These are phyloP conservation scores for Aspiorhynchus laticeps DNA, from an alignment of 2,113 vertebrate genomes.

Conservation along the genomic window DNA sequence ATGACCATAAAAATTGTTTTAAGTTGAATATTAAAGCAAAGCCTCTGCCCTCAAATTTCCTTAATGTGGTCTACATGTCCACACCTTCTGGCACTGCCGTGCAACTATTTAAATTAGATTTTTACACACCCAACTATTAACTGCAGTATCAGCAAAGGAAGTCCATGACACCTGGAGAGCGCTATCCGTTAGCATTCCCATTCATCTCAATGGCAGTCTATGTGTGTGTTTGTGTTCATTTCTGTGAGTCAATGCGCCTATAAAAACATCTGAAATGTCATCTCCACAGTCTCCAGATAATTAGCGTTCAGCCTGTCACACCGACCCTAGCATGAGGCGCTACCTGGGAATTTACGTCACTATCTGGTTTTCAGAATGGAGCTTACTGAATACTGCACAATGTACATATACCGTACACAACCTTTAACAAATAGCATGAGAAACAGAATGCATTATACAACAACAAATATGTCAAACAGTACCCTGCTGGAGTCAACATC, in stretches of 20 bases:
- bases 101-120: background rate
- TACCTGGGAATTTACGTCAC: background rate
- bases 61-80: background rate
- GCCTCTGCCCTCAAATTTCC: background rate
- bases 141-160: background rate
- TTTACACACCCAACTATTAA: background rate
- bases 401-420: background rate
- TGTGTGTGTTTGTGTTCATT: background rate
- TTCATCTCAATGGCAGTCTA: background rate
- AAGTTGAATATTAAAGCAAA: background rate
- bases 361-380: background rate
- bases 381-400: background rate
- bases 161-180: background rate
- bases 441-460: background rate
- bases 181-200: background rate
- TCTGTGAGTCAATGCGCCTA: background rate
- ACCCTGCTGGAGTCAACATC: background rate
- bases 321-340: background rate
- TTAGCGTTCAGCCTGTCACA: slow-evolving; percentile 1
- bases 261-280: slow-evolving; percentile 16
- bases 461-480: background rate
- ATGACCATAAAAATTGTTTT: too few relatives aligned
- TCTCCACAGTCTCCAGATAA: background rate
- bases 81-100: background rate
- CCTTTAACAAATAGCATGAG: background rate